Evolutionary conservation across 1,140 invertebrate species (phyloP).

Genomic region (Idris sp.): DNA sequence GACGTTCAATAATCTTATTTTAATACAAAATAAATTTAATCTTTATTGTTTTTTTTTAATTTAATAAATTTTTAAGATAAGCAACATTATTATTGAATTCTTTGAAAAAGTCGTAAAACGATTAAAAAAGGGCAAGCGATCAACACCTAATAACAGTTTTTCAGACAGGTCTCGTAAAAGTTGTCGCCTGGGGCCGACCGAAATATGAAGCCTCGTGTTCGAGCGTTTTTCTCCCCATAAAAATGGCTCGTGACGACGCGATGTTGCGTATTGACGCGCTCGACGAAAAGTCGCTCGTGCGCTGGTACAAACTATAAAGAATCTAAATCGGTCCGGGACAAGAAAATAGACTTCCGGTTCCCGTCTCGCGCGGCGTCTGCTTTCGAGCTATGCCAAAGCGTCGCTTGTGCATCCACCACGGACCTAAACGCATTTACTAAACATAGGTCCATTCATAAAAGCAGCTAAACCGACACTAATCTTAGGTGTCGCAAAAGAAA

Average conservation of each 20-base stretch:
- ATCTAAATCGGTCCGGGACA: conserved; percentile 75
- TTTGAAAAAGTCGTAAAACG: conserved; percentile 6
- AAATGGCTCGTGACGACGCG: conserved; percentile 15
- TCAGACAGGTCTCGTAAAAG: conserved; percentile 17
- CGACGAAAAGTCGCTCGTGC: conserved; percentile 36
- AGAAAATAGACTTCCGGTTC: conserved; percentile 79
- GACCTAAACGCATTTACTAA: conserved; percentile 63
- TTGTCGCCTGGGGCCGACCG: conserved; percentile 11
- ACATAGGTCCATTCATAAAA: conserved; percentile 70
- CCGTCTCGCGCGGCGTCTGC: conserved; percentile 73
- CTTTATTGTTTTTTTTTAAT: no score
- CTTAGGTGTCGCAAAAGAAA: conserved; percentile 46
- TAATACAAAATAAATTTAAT: no score
- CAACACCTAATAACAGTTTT: conserved; percentile 39
- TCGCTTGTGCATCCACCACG: conserved; percentile 26
- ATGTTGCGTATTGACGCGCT: conserved; percentile 46
- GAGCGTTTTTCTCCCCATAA: conserved; percentile 31
- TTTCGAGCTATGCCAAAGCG: conserved; percentile 66
- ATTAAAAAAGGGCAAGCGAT: conserved; percentile 14
- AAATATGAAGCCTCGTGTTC: conserved; percentile 20
- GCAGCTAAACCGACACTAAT: conserved; percentile 61
- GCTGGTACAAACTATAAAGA: conserved; percentile 74
- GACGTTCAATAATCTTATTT: no score
- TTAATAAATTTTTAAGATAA: no score
- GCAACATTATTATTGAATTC: no score